phyloP scores from a whole-genome alignment of 2,797 vertebrate species.

The Sphenopsis melanotis region DNA sequence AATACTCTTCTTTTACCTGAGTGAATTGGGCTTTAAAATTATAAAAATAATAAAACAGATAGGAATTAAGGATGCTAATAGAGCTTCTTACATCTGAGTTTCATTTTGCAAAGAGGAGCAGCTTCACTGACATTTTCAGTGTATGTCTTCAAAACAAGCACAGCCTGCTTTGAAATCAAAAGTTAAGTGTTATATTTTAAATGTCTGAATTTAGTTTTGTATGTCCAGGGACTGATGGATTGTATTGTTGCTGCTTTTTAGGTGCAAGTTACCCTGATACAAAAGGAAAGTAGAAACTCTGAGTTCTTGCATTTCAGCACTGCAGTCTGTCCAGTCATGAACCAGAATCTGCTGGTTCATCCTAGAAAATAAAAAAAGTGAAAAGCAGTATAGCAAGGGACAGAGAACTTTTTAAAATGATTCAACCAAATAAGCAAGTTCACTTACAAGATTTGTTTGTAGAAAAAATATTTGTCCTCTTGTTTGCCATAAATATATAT shows the following conservation, averaged over 20 bases:
- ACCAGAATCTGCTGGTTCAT: not conserved
- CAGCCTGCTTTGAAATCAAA: not conserved
- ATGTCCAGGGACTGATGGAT: not conserved
- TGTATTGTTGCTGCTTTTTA: not conserved
- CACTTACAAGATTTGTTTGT: not conserved
- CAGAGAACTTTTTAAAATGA: fast-evolving
- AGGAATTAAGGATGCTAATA: not conserved
- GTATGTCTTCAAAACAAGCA: not conserved
- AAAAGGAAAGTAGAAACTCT: not conserved
- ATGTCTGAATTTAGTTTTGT: not conserved
- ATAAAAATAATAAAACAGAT: not conserved
- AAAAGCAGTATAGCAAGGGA: not conserved
- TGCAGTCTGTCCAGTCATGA: not conserved
- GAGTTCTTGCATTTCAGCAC: not conserved
- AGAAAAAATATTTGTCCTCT: not conserved
- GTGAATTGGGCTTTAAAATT: not conserved
- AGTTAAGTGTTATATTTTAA: not conserved
- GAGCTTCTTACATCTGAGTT: not conserved
- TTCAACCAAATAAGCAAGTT: not conserved
- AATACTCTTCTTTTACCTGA: not conserved
- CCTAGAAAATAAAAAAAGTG: not conserved
- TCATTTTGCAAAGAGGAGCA: not conserved
- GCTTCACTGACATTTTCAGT: not conserved
- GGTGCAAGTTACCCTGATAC: not conserved
- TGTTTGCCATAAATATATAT: not conserved